Conservation (phyloP, 2,113 vertebrate genomes). For the Eublepharis macularius region DNA sequence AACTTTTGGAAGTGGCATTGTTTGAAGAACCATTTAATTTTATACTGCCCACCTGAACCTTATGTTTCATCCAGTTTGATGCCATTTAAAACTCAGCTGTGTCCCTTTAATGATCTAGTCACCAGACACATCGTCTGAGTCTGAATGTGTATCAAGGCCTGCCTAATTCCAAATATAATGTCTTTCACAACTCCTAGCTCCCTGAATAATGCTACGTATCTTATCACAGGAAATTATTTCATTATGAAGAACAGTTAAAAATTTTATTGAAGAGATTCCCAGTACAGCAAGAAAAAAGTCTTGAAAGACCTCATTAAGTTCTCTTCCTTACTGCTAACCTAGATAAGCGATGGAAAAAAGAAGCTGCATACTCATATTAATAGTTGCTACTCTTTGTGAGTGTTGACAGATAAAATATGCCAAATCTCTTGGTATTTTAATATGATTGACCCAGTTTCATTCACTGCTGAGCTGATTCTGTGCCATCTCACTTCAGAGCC, state of each 20-base stretch:
- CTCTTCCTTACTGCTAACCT: not conserved
- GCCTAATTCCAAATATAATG: not conserved
- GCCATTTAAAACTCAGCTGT: not conserved
- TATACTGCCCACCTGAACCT: not conserved
- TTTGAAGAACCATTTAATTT: not conserved
- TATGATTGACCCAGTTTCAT: not conserved
- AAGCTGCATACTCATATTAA: not conserved
- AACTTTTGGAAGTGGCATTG: not conserved
- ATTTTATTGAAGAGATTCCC: not conserved
- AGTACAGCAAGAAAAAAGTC: not conserved
- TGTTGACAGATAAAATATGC: not conserved
- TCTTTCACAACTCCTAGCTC: not conserved
- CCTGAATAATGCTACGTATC: not conserved
- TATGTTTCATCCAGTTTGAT: not conserved
- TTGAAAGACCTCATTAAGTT: slow-evolving; percentile 15
- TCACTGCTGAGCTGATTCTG: not conserved
- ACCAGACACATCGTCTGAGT: not conserved
- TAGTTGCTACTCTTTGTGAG: not conserved
- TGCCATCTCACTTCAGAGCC: not conserved
- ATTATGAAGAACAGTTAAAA: not conserved
- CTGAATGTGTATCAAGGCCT: not conserved
- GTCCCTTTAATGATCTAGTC: not conserved
- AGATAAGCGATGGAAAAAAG: not conserved
- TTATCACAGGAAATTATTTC: not conserved
- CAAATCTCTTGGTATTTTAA: not conserved